Conservation (phyloP, 2,888 invertebrate genomes). For the Patella caerulea region DNA sequence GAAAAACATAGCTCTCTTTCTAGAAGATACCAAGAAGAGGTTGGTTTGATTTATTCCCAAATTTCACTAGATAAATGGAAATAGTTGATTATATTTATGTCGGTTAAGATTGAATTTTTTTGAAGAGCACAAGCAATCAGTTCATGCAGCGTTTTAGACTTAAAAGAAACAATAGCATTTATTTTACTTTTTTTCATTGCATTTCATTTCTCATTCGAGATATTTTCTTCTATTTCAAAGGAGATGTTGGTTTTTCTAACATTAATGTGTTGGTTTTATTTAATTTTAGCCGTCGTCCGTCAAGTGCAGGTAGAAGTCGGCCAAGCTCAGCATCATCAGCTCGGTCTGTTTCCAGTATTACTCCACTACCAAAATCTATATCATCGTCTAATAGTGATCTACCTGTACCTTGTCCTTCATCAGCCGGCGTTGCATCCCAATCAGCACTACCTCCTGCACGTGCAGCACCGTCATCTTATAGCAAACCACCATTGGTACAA, state of each 20-base stretch:
- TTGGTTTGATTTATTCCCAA: conserved; percentile 31
- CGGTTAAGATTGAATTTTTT: too few relatives aligned
- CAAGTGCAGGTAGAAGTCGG: conserved; percentile 28
- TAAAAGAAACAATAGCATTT: neutral
- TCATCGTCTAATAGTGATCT: conserved; percentile 7
- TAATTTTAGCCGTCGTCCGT: conserved; percentile 38
- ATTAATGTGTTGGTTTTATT: too few relatives aligned
- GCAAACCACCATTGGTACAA: neutral
- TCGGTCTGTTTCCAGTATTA: conserved; percentile 5
- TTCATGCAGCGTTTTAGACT: too few relatives aligned
- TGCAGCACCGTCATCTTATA: conserved; percentile 9
- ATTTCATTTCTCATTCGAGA: too few relatives aligned
- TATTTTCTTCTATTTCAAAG: too few relatives aligned
- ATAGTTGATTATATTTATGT: neutral
- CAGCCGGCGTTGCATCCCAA: conserved; percentile 8
- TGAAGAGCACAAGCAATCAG: too few relatives aligned
- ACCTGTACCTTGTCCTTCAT: neutral
- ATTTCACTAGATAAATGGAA: conserved; percentile 36
- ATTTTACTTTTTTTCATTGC: too few relatives aligned
- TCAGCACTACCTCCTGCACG: neutral
- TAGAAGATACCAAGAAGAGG: conserved; percentile 70
- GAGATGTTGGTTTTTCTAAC: too few relatives aligned
- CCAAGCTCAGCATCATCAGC: conserved; percentile 18
- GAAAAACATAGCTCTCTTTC: conserved; percentile 71
- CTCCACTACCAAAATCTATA: neutral